phyloP scores from a whole-genome alignment of 2,888 invertebrate species.

The Cyclophora albipunctata region DNA sequence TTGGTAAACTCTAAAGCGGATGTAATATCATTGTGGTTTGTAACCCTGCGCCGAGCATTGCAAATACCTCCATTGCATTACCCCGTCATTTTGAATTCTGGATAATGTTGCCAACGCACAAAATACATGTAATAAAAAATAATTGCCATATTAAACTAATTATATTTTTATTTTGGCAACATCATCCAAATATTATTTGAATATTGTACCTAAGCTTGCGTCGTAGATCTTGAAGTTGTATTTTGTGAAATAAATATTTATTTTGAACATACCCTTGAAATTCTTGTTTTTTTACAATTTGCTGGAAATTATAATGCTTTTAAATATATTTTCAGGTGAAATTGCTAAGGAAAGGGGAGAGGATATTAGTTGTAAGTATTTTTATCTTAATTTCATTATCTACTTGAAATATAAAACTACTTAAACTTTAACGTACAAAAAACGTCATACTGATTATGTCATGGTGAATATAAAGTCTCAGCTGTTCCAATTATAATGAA shows the following conservation, averaged over 20 bases:
- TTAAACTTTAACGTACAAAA: too few relatives aligned
- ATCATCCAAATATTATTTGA: conserved; percentile 27
- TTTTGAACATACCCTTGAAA: conserved; percentile 4
- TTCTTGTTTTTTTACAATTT: background rate
- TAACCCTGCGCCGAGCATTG: conserved; percentile 60
- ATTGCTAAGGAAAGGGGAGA: conserved; percentile 84
- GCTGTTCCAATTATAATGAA: too few relatives aligned
- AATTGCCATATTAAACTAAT: background rate
- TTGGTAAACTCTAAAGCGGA: conserved; percentile 75
- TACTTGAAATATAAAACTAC: background rate
- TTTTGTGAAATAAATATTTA: conserved; percentile 3
- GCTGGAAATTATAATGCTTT: conserved; percentile 11
- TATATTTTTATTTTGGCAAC: conserved; percentile 24
- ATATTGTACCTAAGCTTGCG: conserved; percentile 53
- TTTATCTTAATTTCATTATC: conserved; percentile 74
- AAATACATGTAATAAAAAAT: background rate
- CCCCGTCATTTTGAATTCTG: conserved; percentile 32
- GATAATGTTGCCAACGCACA: conserved; percentile 27
- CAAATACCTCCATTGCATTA: conserved; percentile 50
- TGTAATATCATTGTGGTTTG: conserved; percentile 64
- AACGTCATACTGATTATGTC: too few relatives aligned
- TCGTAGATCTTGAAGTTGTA: conserved; percentile 44
- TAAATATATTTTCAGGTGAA: conserved; percentile 78
- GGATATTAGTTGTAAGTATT: conserved; percentile 84
- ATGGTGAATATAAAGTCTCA: too few relatives aligned